Evolutionary conservation across 1,140 invertebrate genomes (phyloP), one percentile per base, ranked within the genome.

Genomic region (Lasioglossum albipes): DNA sequence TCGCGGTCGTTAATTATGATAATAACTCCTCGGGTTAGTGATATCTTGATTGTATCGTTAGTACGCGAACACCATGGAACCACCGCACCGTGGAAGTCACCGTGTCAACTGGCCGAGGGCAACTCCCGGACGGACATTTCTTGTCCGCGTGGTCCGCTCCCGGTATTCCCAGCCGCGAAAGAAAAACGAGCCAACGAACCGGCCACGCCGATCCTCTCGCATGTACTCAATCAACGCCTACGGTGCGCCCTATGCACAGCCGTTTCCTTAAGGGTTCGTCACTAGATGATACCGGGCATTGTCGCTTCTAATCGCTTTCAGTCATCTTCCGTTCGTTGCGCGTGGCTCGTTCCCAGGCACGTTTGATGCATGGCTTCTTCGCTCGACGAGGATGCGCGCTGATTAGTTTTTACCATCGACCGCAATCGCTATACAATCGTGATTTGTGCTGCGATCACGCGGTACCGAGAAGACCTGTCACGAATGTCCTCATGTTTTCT

Each of bases 31-130:
- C 22, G 66, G 61, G 66, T 69, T 77, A 41, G 72, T 42, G 70
- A 83, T 87, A 87, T 71, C 75, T 78, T 62, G 72, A 79, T 84
- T 83, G 62, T 79, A 85, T 82, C 45, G 67, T 72, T 80, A 79
- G 61, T 70, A 76, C 45, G 18, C 54, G 74, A 76, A 76, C 73
- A 73, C 70, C 70, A 36, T 74, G 41, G 71, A 79, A 74, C 52
- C 22, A 36, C 27, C 62, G 69, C 22, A 36, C 27, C 62, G 69
- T 66, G 62, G 18, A 66, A 49, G 62, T 52, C 75, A 64, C 7
- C 52, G 70, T 74, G 71, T 79, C 70, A 66, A 79, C n/a, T 27
- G 41, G 62, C 42, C 18, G 5, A 0, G 7, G 27, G 18, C 0
- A 6, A 27, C 18, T 16, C 18, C 22, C 20, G n/a, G 10, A 13